Evolutionary conservation across 2,113 vertebrate genomes (phyloP), one percentile per base, ranked within the genome.

Genomic region (Cyrtonyx montezumae): DNA sequence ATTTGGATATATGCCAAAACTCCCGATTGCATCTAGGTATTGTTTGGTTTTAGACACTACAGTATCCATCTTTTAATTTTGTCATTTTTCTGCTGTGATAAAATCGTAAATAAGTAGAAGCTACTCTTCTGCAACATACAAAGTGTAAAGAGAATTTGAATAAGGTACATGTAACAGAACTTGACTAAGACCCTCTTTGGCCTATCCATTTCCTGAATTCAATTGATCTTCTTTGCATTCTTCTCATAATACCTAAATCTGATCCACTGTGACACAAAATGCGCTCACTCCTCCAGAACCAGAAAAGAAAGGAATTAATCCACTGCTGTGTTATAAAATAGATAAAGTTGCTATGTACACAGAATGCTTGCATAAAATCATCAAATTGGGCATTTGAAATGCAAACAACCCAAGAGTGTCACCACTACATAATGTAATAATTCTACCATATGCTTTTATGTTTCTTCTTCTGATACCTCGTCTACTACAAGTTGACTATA

Each of bases 91-190:
- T 58, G 19, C 18, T 4, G 2, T 22, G 48, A 16, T 30, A 82
- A 82, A 91, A 83, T 53, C 75, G 61, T 16, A 89, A 67, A 37
- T 9, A 6, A 84, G 17, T 3, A 91, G 30, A 92, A 71, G 15
- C 36, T 58, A 76, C 20, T 51, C 18, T 40, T 73, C 43, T 32
- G 10, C 42, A 84, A 36, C 62, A 45, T 40, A 8, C 23, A 42
- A 73, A 2, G 0, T 79, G 46, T 37, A 11, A 15, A 59, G 92
- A 49, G 34, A 75, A 88, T 16, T 15, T 19, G 9, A 84, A 79
- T 42, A 45, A 71, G 0, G 0, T 28, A 2, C 19, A 4, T 20
- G 16, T 45, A 14, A 66, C 18, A 73, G 16, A 70, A 46, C 13
- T 32, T n/a, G 45, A 58, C 10, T 49, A 76, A n/a, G 53, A 76